phyloP scores from a whole-genome alignment of 1,140 invertebrate genomes.

The Schlechtendalia chinensis region DNA sequence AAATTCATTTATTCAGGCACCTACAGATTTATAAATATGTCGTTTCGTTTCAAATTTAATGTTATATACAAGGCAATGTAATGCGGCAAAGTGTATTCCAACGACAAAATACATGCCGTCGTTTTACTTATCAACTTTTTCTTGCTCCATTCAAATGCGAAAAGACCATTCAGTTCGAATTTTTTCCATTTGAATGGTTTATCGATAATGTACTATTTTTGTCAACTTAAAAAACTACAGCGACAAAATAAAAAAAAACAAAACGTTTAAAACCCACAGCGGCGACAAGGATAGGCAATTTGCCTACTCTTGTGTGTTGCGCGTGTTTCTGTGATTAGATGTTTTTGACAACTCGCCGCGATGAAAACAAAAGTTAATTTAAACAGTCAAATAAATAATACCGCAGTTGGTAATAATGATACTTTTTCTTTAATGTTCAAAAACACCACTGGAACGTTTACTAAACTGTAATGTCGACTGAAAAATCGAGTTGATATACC shows the following conservation, averaged over 20 bases:
- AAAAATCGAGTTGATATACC: neutral
- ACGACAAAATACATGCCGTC: neutral
- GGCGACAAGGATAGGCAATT: neutral
- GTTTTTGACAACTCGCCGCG: no score
- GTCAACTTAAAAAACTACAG: neutral
- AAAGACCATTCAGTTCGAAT: neutral
- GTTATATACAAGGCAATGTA: neutral
- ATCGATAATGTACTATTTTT: neutral
- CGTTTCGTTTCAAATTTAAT: neutral
- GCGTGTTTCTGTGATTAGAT: neutral
- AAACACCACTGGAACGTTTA: no score
- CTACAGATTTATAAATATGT: neutral
- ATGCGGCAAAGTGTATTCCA: neutral
- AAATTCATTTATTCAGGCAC: neutral
- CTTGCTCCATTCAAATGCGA: neutral
- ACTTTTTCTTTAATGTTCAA: no score
- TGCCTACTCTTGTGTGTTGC: neutral
- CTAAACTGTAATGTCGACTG: neutral
- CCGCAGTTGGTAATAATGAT: no score
- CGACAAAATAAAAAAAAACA: neutral
- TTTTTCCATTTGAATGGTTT: neutral
- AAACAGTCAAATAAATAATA: no score
- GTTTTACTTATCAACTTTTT: neutral
- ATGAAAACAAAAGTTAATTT: neutral
- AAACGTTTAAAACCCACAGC: neutral